Percentiles rank a stretch among this genome's conserved stretches.
Conservation (phyloP, 2,888 invertebrate species). For the Mythimna albipuncta region DNA sequence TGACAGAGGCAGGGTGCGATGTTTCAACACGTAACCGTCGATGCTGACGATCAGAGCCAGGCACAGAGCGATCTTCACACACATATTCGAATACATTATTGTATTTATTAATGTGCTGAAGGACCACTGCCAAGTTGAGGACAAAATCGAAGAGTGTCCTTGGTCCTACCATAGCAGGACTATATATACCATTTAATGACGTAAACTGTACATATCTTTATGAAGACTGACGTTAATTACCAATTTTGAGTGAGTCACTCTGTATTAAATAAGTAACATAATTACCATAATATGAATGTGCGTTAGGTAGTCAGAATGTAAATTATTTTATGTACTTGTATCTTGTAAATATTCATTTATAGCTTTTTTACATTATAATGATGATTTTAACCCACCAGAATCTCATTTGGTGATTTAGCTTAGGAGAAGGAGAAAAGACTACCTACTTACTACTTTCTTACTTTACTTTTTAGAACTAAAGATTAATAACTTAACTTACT, state of each 20-base stretch:
- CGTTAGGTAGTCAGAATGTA: no score
- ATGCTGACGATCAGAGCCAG: conserved; percentile 55
- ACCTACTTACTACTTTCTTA: no score
- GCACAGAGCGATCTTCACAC: conserved; percentile 57
- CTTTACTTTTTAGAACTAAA: no score
- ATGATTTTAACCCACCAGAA: no score
- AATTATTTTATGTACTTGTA: no score
- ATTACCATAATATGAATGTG: neutral
- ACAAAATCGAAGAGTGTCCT: conserved; percentile 1
- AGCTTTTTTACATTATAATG: no score
- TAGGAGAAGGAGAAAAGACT: no score
- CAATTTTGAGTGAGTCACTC: neutral
- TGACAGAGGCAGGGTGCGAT: conserved; percentile 51
- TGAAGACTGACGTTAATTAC: neutral
- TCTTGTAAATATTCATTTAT: no score
- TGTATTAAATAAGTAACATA: neutral
- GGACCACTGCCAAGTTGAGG: conserved; percentile 24
- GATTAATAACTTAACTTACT: no score
- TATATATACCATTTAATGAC: conserved; percentile 39
- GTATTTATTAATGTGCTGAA: conserved; percentile 17
- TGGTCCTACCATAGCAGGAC: neutral
- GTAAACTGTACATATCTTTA: neutral
- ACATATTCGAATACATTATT: conserved; percentile 48
- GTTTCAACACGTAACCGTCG: conserved; percentile 57
- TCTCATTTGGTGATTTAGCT: no score